A percentile compares a stretch with the other conserved stretches of the same genome.
These are phyloP conservation scores for Cygnus atratus DNA, from an alignment of 2,113 vertebrate species.

Conservation along the genomic window DNA sequence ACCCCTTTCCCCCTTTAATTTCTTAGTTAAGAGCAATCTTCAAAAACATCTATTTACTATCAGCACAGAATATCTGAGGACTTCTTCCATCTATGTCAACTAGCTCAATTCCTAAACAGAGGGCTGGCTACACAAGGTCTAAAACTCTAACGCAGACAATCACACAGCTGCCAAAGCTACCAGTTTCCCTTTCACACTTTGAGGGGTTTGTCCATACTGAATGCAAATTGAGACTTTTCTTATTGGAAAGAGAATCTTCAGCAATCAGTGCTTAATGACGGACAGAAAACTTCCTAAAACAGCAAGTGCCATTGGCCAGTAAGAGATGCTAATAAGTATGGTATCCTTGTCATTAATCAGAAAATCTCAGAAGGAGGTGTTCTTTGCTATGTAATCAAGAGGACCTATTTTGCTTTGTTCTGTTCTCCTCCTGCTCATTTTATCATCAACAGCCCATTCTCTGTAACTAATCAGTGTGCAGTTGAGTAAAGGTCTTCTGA, in stretches of 20 bases:
- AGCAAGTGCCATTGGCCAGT: neutral
- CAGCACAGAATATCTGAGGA: neutral
- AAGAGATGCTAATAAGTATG: neutral
- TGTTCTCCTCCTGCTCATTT: neutral
- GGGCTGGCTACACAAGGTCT: neutral
- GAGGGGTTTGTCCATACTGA: neutral
- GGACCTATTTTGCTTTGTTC: neutral
- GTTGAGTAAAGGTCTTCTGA: neutral
- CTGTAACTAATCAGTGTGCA: neutral
- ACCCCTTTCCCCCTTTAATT: neutral
- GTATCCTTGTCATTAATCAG: neutral
- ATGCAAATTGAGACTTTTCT: neutral
- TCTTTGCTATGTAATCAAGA: neutral
- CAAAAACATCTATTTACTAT: neutral
- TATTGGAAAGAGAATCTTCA: neutral
- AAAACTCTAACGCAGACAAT: neutral
- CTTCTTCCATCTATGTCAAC: neutral
- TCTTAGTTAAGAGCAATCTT: neutral
- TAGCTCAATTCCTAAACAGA: neutral
- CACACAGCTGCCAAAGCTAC: neutral
- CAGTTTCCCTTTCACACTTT: neutral
- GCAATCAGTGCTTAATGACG: neutral
- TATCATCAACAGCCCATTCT: neutral
- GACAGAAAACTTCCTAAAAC: neutral
- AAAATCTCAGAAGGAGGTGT: neutral